Conservation (phyloP, 2,888 invertebrate species). For the Mamestra brassicae region DNA sequence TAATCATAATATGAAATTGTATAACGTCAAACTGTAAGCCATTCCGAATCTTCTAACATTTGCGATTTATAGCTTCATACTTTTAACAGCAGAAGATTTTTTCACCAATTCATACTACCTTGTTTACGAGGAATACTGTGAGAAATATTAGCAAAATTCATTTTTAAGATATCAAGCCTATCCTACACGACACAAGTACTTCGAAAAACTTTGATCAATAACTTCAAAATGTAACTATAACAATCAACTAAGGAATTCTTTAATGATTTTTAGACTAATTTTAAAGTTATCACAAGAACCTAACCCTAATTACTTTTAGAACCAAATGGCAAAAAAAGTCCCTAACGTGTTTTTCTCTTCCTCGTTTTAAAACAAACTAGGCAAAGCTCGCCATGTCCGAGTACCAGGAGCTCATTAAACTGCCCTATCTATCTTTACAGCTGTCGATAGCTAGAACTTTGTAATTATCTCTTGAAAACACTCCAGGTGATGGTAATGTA, state of each 20-base stretch:
- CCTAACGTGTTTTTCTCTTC: not conserved
- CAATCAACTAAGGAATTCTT: too few relatives aligned
- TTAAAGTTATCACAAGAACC: not conserved
- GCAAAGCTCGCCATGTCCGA: not conserved
- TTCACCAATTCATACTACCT: conserved; percentile 7
- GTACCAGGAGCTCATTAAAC: conserved; percentile 56
- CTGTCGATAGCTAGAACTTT: conserved; percentile 57
- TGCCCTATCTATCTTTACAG: conserved; percentile 60
- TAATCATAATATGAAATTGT: not conserved
- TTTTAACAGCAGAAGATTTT: not conserved
- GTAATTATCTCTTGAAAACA: conserved; percentile 59
- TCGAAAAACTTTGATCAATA: too few relatives aligned
- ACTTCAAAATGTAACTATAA: too few relatives aligned
- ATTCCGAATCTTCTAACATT: not conserved
- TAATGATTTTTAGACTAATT: not conserved
- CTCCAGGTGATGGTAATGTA: conserved; percentile 7
- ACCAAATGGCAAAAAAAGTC: not conserved
- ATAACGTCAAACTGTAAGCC: too few relatives aligned
- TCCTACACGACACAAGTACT: too few relatives aligned
- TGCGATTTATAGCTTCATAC: not conserved
- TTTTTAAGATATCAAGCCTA: not conserved
- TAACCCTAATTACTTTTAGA: not conserved
- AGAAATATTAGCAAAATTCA: conserved; percentile 17
- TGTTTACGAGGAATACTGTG: conserved; percentile 14
- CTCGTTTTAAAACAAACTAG: conserved; percentile 32